Evolutionary conservation across 2,797 vertebrate genomes (phyloP).

Genomic region (Monodelphis domestica): DNA sequence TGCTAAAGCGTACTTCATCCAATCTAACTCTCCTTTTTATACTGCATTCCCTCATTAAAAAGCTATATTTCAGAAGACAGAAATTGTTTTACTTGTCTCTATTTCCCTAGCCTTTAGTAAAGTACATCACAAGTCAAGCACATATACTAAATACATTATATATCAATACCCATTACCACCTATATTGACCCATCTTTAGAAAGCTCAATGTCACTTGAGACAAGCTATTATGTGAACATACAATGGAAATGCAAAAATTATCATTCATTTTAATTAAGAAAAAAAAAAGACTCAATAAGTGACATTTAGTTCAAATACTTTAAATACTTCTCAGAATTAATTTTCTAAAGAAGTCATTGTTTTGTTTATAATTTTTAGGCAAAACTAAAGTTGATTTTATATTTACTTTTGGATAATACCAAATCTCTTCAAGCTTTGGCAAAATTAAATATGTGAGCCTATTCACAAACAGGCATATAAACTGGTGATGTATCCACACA

Average conservation of each 20-base stretch:
- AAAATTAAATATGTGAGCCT: neutral
- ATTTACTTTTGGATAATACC: neutral
- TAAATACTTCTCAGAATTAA: neutral
- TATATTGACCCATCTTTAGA: neutral
- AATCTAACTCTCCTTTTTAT: neutral
- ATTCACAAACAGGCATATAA: neutral
- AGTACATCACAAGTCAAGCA: neutral
- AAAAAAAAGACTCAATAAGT: too few species aligned
- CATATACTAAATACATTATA: neutral
- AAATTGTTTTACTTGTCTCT: neutral
- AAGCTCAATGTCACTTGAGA: neutral
- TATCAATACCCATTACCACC: neutral
- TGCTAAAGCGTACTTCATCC: neutral
- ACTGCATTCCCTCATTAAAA: neutral
- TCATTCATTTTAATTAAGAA: too few species aligned
- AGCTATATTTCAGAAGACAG: neutral
- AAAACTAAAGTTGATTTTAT: neutral
- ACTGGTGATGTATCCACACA: neutral
- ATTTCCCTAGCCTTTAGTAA: neutral
- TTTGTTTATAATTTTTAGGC: neutral
- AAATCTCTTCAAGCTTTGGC: neutral
- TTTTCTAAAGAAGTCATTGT: neutral
- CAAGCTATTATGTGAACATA: neutral
- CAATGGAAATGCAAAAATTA: neutral
- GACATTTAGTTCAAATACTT: neutral